Percentiles rank a stretch among this genome's conserved stretches.
phyloP scores from a whole-genome alignment of 2,113 vertebrate genomes.

The Sitta europaea region DNA sequence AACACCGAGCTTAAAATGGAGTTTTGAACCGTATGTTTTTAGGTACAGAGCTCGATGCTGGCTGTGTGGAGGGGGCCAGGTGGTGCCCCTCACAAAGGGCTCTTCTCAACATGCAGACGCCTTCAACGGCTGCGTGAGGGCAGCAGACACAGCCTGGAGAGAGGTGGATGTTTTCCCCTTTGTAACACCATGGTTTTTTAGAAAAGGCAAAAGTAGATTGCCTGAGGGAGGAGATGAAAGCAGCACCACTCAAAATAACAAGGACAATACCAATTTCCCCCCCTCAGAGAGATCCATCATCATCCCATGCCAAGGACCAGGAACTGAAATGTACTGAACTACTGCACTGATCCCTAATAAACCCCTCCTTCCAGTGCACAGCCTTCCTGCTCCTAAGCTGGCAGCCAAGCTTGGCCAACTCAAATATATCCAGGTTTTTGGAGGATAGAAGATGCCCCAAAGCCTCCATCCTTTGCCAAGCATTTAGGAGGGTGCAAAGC shows the following conservation, averaged over 20 bases:
- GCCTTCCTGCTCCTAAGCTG: neutral
- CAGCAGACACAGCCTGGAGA: fast-evolving
- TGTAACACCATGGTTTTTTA: neutral
- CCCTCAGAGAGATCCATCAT: fast-evolving
- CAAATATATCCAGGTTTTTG: neutral
- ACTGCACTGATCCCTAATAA: neutral
- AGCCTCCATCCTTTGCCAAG: neutral
- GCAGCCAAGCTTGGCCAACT: neutral
- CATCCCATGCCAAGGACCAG: neutral
- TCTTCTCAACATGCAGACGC: neutral
- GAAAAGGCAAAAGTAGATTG: neutral
- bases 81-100: neutral
- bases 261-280: neutral
- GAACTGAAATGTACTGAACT: neutral
- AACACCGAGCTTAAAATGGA: neutral
- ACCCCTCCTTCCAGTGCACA: neutral
- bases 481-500: neutral
- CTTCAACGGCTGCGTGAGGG: neutral
- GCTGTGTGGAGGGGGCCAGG: neutral
- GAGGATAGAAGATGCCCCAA: neutral
- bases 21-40: neutral
- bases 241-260: neutral
- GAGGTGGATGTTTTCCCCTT: fast-evolving
- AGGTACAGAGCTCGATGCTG: neutral
- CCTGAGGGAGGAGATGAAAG: neutral